Conservation (phyloP, 2,797 vertebrate species). For the Myotis findleyi region DNA sequence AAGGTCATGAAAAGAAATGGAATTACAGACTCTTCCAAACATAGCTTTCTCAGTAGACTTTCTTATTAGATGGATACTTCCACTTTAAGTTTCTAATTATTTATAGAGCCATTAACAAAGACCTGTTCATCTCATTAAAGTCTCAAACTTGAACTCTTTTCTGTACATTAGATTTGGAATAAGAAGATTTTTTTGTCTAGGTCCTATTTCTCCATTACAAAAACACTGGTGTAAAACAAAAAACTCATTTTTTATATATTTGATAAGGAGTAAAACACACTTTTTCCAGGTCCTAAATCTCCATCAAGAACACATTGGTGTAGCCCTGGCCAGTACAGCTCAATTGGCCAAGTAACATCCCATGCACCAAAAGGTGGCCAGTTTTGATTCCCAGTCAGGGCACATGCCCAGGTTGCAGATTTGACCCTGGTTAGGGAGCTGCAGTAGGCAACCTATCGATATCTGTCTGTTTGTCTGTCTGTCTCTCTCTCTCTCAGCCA, state of each 20-base stretch:
- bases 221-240: not conserved
- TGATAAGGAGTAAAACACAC: slow-evolving; percentile 25
- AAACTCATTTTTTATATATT: not conserved
- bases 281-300: slow-evolving; percentile 11
- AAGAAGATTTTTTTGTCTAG: slow-evolving; percentile 37
- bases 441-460: too few species aligned
- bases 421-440: too few species aligned
- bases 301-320: not conserved
- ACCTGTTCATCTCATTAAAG: slow-evolving; percentile 12
- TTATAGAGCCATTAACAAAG: not conserved
- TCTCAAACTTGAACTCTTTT: slow-evolving; percentile 26
- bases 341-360: not conserved
- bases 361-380: too few species aligned
- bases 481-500: too few species aligned
- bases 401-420: too few species aligned
- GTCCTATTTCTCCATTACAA: not conserved
- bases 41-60: not conserved
- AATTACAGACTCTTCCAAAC: not conserved
- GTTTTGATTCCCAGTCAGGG: too few species aligned
- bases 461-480: too few species aligned
- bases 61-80: not conserved
- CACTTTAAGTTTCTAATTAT: slow-evolving; percentile 46
- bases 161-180: slow-evolving; percentile 6
- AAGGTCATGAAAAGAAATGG: not conserved
- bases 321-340: not conserved